Conservation (phyloP, 2,888 invertebrate genomes). For the Crematogaster levior region DNA sequence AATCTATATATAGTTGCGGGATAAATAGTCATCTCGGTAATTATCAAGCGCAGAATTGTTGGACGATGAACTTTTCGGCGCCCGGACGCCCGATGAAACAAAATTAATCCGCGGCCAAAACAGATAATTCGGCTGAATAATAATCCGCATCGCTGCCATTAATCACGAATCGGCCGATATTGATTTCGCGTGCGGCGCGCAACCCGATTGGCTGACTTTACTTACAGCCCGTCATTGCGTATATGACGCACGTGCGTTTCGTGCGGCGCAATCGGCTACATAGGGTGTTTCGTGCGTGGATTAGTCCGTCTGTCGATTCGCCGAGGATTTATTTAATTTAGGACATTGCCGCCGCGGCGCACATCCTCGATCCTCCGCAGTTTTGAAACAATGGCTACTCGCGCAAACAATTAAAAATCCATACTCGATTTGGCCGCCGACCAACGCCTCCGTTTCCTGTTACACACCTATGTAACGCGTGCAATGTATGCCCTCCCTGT, state of each 20-base stretch:
- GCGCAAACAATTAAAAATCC: slow-evolving; percentile 76
- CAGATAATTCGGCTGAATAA: slow-evolving; percentile 55
- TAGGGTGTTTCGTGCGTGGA: neutral
- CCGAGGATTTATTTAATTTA: slow-evolving; percentile 63
- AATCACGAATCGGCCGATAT: slow-evolving; percentile 62
- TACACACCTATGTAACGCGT: slow-evolving; percentile 35
- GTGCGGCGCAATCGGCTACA: slow-evolving; percentile 15
- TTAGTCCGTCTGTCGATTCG: slow-evolving; percentile 47
- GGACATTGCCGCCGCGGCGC: slow-evolving; percentile 22
- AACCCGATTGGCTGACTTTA: slow-evolving; percentile 63
- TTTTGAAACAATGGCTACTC: slow-evolving; percentile 56
- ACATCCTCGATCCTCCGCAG: slow-evolving; percentile 47
- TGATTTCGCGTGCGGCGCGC: slow-evolving; percentile 58
- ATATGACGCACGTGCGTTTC: slow-evolving; percentile 49
- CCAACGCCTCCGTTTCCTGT: slow-evolving; percentile 72
- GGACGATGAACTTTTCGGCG: slow-evolving; percentile 39
- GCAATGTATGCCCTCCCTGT: neutral
- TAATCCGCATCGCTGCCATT: slow-evolving; percentile 54
- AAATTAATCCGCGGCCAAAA: slow-evolving; percentile 46
- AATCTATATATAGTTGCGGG: neutral
- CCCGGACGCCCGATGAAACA: slow-evolving; percentile 16
- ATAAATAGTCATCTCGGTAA: slow-evolving; percentile 23
- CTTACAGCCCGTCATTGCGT: slow-evolving; percentile 61
- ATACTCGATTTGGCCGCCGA: slow-evolving; percentile 73
- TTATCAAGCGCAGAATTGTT: slow-evolving; percentile 14